Conservation (phyloP, 2,113 vertebrate genomes). For the Ammospiza nelsoni region DNA sequence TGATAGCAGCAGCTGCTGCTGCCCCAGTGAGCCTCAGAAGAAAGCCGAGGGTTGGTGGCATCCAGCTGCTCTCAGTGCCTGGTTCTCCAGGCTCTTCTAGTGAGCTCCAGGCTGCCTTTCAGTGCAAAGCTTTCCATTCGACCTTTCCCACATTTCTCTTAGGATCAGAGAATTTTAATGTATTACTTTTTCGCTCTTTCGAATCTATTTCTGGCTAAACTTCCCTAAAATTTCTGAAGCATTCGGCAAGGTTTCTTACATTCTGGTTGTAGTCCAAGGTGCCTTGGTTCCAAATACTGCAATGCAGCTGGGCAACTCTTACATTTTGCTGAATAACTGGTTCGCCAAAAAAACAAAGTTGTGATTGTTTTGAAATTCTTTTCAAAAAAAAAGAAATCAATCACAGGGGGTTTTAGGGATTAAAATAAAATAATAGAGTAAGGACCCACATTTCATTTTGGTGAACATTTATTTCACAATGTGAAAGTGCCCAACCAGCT, state of each 20-base stretch:
- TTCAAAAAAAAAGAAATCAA: neutral
- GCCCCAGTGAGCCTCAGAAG: neutral
- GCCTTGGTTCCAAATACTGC: neutral
- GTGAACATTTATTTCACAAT: neutral
- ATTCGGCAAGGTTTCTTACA: neutral
- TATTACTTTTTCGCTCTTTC: neutral
- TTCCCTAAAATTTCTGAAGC: neutral
- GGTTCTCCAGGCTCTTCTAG: neutral
- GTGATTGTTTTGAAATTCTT: neutral
- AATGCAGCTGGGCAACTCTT: neutral
- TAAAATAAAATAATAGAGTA: neutral
- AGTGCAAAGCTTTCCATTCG: neutral
- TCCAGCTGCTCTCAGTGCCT: neutral
- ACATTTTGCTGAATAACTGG: neutral
- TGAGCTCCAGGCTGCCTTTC: neutral
- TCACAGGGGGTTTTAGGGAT: neutral
- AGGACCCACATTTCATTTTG: neutral
- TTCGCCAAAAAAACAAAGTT: neutral
- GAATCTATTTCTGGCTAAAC: neutral
- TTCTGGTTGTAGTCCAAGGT: constrained; percentile 13
- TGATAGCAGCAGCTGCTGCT: neutral
- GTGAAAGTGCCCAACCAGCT: neutral
- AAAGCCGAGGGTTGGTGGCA: neutral
- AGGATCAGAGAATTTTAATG: neutral
- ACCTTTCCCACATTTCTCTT: neutral